Evolutionary conservation across 2,888 invertebrate genomes (phyloP), one percentile per base, ranked within the genome.

Genomic region (Aspidiotus destructor): DNA sequence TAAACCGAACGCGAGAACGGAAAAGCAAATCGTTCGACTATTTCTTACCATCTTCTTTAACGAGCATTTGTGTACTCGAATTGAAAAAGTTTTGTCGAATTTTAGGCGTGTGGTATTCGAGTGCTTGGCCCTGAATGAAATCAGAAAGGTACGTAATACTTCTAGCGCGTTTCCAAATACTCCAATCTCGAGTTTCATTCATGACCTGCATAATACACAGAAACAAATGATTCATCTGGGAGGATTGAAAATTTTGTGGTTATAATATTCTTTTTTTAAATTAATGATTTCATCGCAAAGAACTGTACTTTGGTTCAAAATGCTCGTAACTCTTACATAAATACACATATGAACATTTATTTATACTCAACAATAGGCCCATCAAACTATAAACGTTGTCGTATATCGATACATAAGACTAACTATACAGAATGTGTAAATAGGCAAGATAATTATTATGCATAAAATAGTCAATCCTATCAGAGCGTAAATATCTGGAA

Each of bases 351-450:
- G 15, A 41, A 28, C 28, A 28, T 48, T 48, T 48, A 48, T 48
- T 48, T 11, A 6, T 48, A 13, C 6, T n/a, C 48, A 6, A 13
- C 48, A 48, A 6, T 48, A 40, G 7, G 28, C 28, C 28, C 58
- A 67, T 41, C 57, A 48, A 5, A 60, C 60, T 28, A 67, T 67
- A 0, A 67, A 16, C 7, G 52, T 44, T 41, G 48, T 67, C 11
- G 67, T 67, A 17, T 67, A 67, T 40, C 67, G 67, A 67, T 67
- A 67, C 67, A 67, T 67, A 40, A 67, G 16, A 52, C 44, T n/a
- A 15, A 67, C 48, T 48, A 67, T 28, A 15, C 42, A 57, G 17
- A 57, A 67, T 28, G 67, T 60, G 28, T 57, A 67, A 28, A 67
- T n/a, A 57, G 67, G 42, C 40, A 67, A 10, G 16, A 60, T 42